Evolutionary conservation across 2,797 vertebrate genomes (phyloP).

Genomic region (Apogon talboti): DNA sequence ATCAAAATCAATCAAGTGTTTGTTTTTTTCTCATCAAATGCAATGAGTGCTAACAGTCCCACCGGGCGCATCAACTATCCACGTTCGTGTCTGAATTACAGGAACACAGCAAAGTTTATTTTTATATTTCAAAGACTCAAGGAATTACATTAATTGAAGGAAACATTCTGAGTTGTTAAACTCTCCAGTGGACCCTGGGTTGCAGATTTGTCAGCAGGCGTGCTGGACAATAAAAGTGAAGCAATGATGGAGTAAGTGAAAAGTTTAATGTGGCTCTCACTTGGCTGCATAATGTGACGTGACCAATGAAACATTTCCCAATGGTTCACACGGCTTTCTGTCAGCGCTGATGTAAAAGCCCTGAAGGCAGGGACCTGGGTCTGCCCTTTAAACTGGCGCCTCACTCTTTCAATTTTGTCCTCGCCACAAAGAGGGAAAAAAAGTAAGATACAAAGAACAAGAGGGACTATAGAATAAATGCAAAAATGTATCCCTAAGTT

Average conservation of each 20-base stretch:
- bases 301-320: constrained; percentile 85
- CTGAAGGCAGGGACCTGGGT: constrained; percentile 79
- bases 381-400: constrained; percentile 82
- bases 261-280: constrained; percentile 84
- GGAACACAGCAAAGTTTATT: constrained; percentile 66
- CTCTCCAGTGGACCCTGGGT: constrained; percentile 68
- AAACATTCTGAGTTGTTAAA: constrained; percentile 81
- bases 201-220: constrained; percentile 76
- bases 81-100: constrained; percentile 33
- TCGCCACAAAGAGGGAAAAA: constrained; percentile 52
- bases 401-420: constrained; percentile 81
- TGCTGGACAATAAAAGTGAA: constrained; percentile 81
- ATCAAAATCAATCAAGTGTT: constrained; percentile 9
- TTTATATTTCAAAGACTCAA: constrained; percentile 72
- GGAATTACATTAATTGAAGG: constrained; percentile 81
- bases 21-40: constrained; percentile 37
- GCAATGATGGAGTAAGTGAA: constrained; percentile 81
- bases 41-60: constrained; percentile 55
- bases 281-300: constrained; percentile 80
- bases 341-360: constrained; percentile 84
- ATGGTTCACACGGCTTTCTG: constrained; percentile 83
- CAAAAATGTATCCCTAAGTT: constrained; percentile 57
- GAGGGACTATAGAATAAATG: constrained; percentile 57
- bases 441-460: constrained; percentile 51
- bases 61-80: constrained; percentile 50